Evolutionary conservation across 2,113 vertebrate species (phyloP).

Genomic region (Noctilio leporinus): DNA sequence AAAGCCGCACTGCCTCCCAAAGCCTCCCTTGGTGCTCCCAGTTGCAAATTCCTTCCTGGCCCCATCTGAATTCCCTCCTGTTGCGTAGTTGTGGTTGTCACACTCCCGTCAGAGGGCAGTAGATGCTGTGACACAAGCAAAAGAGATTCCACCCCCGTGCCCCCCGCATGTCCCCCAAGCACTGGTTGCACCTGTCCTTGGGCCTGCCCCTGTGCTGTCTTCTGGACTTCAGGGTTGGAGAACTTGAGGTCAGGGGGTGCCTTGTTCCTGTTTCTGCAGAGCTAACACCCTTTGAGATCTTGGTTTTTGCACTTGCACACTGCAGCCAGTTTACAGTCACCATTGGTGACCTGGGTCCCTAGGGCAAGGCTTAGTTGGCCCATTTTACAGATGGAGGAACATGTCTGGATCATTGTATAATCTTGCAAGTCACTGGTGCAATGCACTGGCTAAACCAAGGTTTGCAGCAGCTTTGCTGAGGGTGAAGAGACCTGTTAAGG

Average conservation of each 20-base stretch:
- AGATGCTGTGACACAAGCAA: not conserved
- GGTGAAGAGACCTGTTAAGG: accelerated
- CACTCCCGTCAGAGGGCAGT: not conserved
- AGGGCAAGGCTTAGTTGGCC: not conserved
- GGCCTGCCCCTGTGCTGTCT: not conserved
- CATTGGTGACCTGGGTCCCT: not conserved
- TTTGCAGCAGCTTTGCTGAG: not conserved
- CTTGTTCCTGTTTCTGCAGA: not conserved
- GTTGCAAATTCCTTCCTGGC: not conserved
- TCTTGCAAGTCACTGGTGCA: not conserved
- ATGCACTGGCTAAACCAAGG: not conserved
- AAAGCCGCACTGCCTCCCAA: not conserved
- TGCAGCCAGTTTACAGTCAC: not conserved
- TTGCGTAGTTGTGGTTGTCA: not conserved
- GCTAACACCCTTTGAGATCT: not conserved
- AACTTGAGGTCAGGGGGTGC: not conserved
- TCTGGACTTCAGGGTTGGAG: not conserved
- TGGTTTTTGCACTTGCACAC: accelerated
- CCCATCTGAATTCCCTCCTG: not conserved
- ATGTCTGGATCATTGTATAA: not conserved
- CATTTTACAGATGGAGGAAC: not conserved
- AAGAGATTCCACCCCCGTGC: not conserved
- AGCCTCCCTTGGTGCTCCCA: not conserved
- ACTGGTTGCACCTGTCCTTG: no score
- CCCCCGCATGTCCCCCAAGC: not conserved